Percentiles rank a stretch among this genome's conserved stretches.
These are phyloP conservation scores for Morelia viridis DNA, from an alignment of 2,797 vertebrate species.

Conservation along the genomic window DNA sequence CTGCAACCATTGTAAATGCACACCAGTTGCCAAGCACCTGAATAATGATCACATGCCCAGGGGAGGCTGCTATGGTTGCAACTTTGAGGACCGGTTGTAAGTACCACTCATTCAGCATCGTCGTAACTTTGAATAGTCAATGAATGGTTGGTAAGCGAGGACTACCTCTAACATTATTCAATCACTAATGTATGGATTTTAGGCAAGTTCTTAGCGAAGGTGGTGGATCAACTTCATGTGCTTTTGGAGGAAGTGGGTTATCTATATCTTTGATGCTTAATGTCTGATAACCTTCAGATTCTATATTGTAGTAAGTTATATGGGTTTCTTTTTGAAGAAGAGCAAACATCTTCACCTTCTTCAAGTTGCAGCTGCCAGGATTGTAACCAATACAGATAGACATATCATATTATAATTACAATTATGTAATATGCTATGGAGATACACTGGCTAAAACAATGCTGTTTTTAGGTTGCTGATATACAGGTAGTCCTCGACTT, in stretches of 20 bases:
- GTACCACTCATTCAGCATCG: not conserved
- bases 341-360: not conserved
- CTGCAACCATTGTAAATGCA: not conserved
- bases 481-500: too few species aligned
- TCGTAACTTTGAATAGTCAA: not conserved
- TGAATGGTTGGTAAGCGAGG: not conserved
- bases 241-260: not conserved
- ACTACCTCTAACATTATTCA: not conserved
- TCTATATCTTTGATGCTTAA: not conserved
- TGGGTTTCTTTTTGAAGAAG: not conserved
- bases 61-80: not conserved
- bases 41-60: not conserved
- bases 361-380: not conserved
- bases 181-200: not conserved
- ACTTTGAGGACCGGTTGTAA: not conserved
- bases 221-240: not conserved
- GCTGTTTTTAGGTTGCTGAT: not conserved
- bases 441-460: not conserved
- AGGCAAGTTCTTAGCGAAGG: not conserved
- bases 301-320: not conserved
- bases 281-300: not conserved
- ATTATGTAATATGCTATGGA: not conserved
- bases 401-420: not conserved
- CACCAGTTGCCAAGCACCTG: not conserved
- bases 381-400: not conserved